phyloP scores from a whole-genome alignment of 2,113 vertebrate genomes.

The Takifugu bimaculatus region DNA sequence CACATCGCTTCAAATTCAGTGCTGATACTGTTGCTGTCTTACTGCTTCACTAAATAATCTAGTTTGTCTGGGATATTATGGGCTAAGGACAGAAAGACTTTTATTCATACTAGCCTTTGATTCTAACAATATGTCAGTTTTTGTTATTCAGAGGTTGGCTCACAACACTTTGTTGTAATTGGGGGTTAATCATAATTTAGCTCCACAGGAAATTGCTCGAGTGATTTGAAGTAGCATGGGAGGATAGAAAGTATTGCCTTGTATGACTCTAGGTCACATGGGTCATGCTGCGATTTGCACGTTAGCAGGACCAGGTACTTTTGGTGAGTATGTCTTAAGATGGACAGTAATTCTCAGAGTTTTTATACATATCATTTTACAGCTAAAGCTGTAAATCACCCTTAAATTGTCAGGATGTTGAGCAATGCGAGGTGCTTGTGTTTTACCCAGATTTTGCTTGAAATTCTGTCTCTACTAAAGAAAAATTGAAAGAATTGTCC shows the following conservation, averaged over 20 bases:
- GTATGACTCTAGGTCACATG: constrained; percentile 47
- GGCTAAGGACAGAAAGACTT: constrained; percentile 7
- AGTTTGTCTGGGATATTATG: constrained; percentile 12
- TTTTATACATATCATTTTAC: too few species aligned
- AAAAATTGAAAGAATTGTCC: too few species aligned
- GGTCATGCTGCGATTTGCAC: constrained; percentile 8
- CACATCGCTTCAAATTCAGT: constrained; percentile 32
- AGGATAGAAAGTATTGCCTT: background rate
- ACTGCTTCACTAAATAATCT: constrained; percentile 27
- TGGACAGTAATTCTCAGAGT: too few species aligned
- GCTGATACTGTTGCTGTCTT: constrained; percentile 17
- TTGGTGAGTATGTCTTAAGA: too few species aligned
- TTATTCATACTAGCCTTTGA: constrained; percentile 15
- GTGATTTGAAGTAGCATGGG: constrained; percentile 19
- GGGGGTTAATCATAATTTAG: constrained; percentile 3
- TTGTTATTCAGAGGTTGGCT: constrained; percentile 9
- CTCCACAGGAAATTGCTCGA: constrained; percentile 16
- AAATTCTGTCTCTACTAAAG: too few species aligned
- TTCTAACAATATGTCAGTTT: background rate
- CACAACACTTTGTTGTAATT: too few species aligned
- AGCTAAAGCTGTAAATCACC: too few species aligned
- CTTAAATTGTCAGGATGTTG: too few species aligned
- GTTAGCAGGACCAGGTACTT: too few species aligned
- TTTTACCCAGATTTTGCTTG: too few species aligned
- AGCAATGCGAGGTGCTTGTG: too few species aligned